Evolutionary conservation across 1,140 invertebrate genomes (phyloP), one percentile per base, ranked within the genome.

Genomic region (Trachymyrmex cornetzi): DNA sequence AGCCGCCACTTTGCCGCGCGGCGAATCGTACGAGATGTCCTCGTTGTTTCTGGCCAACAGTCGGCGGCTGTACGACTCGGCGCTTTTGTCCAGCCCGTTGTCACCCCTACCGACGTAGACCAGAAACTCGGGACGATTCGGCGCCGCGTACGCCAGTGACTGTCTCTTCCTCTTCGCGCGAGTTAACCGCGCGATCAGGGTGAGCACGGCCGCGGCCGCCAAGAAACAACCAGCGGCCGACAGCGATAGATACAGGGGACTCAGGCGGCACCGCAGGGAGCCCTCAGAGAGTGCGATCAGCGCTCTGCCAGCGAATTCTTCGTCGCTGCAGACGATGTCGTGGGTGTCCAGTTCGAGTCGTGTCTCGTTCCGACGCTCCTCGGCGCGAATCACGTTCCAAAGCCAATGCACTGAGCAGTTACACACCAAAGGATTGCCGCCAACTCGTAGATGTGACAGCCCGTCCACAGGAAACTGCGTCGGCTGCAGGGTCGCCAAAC

Each of bases 401-500:
- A 99, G 95, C 98, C 98, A 99, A 61, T 97, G 96, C 71, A 98
- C 94, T 22, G 98, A 98, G 92, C 98, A 99, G 94, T 98, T 98
- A 94, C 98, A 99, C 75, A 97, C 96, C 66, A 98, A 96, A 1
- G 98, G 98, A 95, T 98, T 98, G 19, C 97, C 97, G 38, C 97
- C 97, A 30, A 98, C 95, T 87, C 96, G 96, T 1, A 98, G 95
- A 75, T 96, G 96, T 90, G 96, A 95, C 84, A 98, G 92, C 74
- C 96, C 96, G 93, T 98, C 97, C 75, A 98, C 96, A 12, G 98
- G 98, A 91, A 98, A 98, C 94, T 98, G 97, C 16, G 97, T 97
- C 0, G 97, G 97, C 92, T 98, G 97, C 16, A 98, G 94, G 1
- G 97, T 97, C 88, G 96, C 96, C 86, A 98, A 93, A 63, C 96